Conservation (phyloP, 92 coral and sea anemone genomes). For the Porites evermanni region DNA sequence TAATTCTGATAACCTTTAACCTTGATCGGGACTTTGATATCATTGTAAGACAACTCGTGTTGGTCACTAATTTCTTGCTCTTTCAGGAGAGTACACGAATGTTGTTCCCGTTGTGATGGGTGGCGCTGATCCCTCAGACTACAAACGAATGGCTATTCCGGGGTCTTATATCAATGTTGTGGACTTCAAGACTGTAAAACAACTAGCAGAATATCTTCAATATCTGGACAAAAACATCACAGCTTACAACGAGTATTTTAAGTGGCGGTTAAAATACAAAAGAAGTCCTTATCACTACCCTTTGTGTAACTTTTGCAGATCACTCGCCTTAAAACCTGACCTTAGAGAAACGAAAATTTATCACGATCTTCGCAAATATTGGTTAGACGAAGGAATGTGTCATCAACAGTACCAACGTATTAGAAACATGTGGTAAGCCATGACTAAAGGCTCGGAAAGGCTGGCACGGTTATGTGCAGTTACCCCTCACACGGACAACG, state of each 20-base stretch:
- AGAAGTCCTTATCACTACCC: conserved; percentile 16
- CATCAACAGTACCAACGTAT: neutral
- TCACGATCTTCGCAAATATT: neutral
- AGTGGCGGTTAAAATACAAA: conserved; percentile 70
- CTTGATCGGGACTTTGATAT: no score
- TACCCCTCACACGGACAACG: no score
- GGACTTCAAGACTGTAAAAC: conserved; percentile 73
- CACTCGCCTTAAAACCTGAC: conserved; percentile 14
- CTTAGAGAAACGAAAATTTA: neutral
- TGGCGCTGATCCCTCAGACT: conserved; percentile 60
- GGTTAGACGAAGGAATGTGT: neutral
- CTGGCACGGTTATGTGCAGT: no score
- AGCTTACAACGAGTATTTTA: conserved; percentile 86
- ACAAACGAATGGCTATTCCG: conserved; percentile 68
- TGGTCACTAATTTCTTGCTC: no score
- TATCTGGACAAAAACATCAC: conserved; percentile 74
- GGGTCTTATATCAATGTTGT: conserved; percentile 80
- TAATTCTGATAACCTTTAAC: no score
- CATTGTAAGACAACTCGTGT: no score
- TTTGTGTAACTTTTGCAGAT: conserved; percentile 4
- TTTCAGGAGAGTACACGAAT: conserved; percentile 42
- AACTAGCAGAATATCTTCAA: conserved; percentile 64
- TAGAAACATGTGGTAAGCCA: neutral
- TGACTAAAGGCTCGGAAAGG: no score
- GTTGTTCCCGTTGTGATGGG: conserved; percentile 86